Conservation (phyloP, 2,113 vertebrate genomes). For the Pimephales promelas region DNA sequence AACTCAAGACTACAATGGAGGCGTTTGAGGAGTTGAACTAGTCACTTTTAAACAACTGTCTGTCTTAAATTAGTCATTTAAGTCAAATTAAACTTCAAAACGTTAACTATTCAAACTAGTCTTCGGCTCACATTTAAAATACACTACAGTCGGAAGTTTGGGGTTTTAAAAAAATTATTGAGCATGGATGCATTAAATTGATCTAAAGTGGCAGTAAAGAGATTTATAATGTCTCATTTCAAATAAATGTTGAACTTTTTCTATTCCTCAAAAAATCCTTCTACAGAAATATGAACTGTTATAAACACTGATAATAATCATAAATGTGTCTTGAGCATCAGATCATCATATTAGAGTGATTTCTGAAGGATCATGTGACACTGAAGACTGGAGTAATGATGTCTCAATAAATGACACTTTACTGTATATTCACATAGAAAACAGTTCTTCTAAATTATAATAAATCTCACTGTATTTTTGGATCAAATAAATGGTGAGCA, state of each 20-base stretch:
- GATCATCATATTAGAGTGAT: no score
- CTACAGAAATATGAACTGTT: not conserved
- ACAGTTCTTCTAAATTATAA: not conserved
- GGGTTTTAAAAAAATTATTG: not conserved
- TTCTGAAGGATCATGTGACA: no score
- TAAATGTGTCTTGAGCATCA: no score
- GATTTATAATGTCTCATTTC: not conserved
- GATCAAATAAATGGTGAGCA: not conserved
- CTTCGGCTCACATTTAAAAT: not conserved
- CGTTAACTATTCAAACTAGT: not conserved
- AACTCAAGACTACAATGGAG: no score
- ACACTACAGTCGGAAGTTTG: not conserved
- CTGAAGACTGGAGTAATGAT: no score
- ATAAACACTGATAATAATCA: not conserved
- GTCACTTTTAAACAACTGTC: not conserved
- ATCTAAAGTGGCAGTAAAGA: not conserved
- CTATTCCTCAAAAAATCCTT: no score
- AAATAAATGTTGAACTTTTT: no score
- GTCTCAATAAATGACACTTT: no score
- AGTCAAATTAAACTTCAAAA: no score
- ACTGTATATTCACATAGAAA: no score
- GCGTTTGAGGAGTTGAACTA: no score
- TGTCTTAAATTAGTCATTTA: not conserved
- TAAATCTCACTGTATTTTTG: not conserved
- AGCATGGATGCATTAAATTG: not conserved